A percentile compares a stretch with the other conserved stretches of the same genome.
Conservation (phyloP, 2,113 vertebrate genomes). For the Australoheros scitulus region DNA sequence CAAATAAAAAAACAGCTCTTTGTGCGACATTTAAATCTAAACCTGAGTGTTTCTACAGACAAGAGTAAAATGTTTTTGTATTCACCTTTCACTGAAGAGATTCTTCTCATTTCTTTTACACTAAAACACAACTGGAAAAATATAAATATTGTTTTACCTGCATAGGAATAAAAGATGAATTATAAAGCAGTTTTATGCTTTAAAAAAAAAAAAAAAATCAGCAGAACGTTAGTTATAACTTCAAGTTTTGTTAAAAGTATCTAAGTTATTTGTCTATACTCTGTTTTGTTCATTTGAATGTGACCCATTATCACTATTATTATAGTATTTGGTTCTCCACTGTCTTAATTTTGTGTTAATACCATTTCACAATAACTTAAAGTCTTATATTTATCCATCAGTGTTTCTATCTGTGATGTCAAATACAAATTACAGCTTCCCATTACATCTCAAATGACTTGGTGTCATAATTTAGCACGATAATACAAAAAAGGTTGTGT, state of each 20-base stretch:
- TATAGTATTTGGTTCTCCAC: neutral
- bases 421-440: neutral
- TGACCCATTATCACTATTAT: neutral
- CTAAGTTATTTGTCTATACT: neutral
- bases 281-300: neutral
- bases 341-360: neutral
- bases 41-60: neutral
- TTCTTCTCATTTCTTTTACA: neutral
- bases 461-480: slow-evolving; percentile 15
- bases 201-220: neutral
- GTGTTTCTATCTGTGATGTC: neutral
- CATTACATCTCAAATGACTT: neutral
- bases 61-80: neutral
- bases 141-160: neutral
- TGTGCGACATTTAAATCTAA: neutral
- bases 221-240: neutral
- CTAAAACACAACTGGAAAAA: neutral
- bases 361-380: neutral
- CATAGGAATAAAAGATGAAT: neutral
- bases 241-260: neutral
- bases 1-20: neutral
- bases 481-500: neutral
- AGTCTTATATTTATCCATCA: neutral
- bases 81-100: neutral
- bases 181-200: neutral